Evolutionary conservation across 2,888 invertebrate genomes (phyloP).

Genomic region (Chromoteleia sp.): DNA sequence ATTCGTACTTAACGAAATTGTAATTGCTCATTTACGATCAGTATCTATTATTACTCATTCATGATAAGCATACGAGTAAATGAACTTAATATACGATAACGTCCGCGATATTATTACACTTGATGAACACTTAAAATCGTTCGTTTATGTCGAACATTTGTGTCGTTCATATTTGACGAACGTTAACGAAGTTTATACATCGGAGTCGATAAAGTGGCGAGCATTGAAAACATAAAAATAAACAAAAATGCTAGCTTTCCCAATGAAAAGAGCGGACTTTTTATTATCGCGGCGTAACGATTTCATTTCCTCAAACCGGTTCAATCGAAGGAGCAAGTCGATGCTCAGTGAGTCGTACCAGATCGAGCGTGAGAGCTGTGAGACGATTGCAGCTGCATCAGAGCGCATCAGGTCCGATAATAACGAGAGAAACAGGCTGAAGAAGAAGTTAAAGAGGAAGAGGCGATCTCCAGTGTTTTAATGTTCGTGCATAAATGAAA

Average conservation of each 20-base stretch:
- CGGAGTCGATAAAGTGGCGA: too few relatives aligned
- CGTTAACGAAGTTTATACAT: too few relatives aligned
- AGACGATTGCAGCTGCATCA: constrained; percentile 62
- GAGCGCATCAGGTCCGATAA: constrained; percentile 76
- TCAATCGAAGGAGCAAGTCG: constrained; percentile 65
- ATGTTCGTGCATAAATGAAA: constrained; percentile 32
- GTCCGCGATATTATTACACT: too few relatives aligned
- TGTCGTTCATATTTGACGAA: too few relatives aligned
- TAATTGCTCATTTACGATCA: too few relatives aligned
- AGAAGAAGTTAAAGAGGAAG: constrained; percentile 70
- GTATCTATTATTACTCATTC: too few relatives aligned
- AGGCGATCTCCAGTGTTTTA: constrained; percentile 35
- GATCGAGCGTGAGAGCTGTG: constrained; percentile 64
- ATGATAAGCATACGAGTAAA: too few relatives aligned
- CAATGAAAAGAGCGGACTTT: constrained; percentile 30
- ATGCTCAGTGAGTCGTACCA: constrained; percentile 72
- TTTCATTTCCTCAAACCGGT: constrained; percentile 66
- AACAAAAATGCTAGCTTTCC: constrained; percentile 31
- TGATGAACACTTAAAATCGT: too few relatives aligned
- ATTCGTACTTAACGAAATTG: too few relatives aligned
- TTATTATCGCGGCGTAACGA: constrained; percentile 44
- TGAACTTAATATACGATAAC: too few relatives aligned
- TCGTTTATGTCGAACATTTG: too few relatives aligned
- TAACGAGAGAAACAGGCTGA: constrained; percentile 60
- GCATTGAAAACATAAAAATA: constrained; percentile 10